A percentile compares a stretch with the other conserved stretches of the same genome.
These are phyloP conservation scores for Seira ritae DNA, from an alignment of 2,888 invertebrate species.

Conservation along the genomic window DNA sequence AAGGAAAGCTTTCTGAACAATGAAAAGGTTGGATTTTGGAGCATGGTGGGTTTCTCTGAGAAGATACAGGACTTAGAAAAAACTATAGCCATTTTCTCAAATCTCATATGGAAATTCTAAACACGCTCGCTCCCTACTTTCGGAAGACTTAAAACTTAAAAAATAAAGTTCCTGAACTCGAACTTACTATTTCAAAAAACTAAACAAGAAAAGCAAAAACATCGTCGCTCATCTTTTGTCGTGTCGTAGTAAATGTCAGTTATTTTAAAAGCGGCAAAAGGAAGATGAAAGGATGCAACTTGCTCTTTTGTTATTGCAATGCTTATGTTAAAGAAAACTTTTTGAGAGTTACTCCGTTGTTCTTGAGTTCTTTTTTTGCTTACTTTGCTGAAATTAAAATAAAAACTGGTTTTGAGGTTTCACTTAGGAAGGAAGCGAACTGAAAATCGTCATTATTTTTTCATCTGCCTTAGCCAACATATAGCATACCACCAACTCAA, in stretches of 20 bases:
- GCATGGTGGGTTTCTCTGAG: too few species aligned
- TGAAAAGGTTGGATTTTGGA: too few species aligned
- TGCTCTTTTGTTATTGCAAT: neutral
- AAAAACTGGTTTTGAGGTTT: constrained; percentile 13
- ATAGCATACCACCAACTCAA: neutral
- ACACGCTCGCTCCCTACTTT: neutral
- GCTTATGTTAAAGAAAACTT: neutral
- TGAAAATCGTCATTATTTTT: too few species aligned
- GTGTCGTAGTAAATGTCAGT: neutral
- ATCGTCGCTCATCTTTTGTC: constrained; percentile 9
- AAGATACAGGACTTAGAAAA: too few species aligned
- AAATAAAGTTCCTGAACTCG: neutral
- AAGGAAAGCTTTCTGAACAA: too few species aligned
- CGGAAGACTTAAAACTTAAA: neutral
- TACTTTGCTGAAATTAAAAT: constrained; percentile 13
- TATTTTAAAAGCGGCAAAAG: constrained; percentile 4
- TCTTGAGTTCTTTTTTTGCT: constrained; percentile 1
- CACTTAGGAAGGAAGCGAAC: neutral
- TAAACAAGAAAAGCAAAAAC: too few species aligned
- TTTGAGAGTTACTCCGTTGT: neutral
- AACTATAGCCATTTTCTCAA: neutral
- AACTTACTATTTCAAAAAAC: neutral
- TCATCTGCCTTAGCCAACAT: too few species aligned
- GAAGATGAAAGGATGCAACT: constrained; percentile 9
- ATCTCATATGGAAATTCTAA: constrained; percentile 1